Percentiles rank a stretch among this genome's conserved stretches.
Conservation (phyloP, 2,888 invertebrate species). For the Heliconius erato region DNA sequence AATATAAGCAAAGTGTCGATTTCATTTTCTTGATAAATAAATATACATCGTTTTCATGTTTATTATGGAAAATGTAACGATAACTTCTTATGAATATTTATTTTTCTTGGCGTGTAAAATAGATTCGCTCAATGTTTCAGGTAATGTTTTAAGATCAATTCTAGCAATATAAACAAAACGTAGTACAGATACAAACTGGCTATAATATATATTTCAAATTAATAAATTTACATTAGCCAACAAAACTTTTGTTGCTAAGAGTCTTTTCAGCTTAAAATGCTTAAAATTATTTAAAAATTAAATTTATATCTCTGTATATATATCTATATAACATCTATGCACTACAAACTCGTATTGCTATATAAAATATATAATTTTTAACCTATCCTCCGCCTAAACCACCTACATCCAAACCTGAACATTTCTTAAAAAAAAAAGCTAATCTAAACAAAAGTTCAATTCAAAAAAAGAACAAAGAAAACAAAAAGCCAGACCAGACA, state of each 20-base stretch:
- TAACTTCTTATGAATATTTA: slow-evolving; percentile 6
- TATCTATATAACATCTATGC: neutral
- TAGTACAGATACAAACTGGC: neutral
- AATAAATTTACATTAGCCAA: neutral
- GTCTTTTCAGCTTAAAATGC: neutral
- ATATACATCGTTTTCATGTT: neutral
- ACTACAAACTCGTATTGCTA: neutral
- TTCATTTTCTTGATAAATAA: neutral
- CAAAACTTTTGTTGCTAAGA: neutral
- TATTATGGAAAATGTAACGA: neutral
- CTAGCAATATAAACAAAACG: neutral
- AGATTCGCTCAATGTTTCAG: slow-evolving; percentile 3
- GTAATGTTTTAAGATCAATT: neutral
- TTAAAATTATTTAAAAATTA: no score
- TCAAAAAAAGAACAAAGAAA: neutral
- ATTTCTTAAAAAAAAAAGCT: neutral
- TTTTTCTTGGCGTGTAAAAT: neutral
- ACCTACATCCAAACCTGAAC: neutral
- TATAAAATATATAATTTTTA: neutral
- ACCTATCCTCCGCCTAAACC: neutral
- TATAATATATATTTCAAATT: neutral
- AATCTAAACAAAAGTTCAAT: neutral
- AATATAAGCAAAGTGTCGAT: neutral
- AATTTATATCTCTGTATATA: neutral
- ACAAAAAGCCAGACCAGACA: slow-evolving; percentile 28